These are phyloP conservation scores for Cerceris rybyensis DNA, from an alignment of 2,888 invertebrate genomes.

Conservation along the genomic window DNA sequence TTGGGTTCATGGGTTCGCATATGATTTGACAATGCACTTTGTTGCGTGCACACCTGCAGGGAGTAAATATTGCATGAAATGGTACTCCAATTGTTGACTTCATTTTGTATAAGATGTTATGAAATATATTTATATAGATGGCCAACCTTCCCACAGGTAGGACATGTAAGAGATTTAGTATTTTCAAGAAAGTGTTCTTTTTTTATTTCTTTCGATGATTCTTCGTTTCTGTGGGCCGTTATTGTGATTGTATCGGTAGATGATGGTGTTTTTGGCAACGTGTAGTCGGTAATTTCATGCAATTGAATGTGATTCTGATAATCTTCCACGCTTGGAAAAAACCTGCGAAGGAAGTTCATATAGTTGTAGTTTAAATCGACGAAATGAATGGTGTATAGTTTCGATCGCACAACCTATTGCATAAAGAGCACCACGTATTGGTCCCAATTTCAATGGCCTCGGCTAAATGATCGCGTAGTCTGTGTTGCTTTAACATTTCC, in stretches of 20 bases:
- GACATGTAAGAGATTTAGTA: slow-evolving; percentile 71
- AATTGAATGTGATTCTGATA: slow-evolving; percentile 71
- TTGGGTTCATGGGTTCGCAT: slow-evolving; percentile 78
- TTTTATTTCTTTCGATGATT: slow-evolving; percentile 58
- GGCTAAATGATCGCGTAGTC: slow-evolving; percentile 72
- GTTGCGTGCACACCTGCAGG: slow-evolving; percentile 74
- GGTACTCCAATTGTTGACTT: slow-evolving; percentile 3
- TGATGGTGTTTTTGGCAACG: slow-evolving; percentile 12
- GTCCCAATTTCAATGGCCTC: slow-evolving; percentile 62
- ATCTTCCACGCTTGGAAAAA: slow-evolving; percentile 68
- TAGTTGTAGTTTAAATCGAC: background rate
- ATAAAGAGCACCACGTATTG: slow-evolving; percentile 73
- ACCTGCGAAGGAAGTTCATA: slow-evolving; percentile 56
- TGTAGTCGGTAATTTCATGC: slow-evolving; percentile 56
- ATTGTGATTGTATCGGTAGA: slow-evolving; percentile 23
- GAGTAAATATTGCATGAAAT: background rate
- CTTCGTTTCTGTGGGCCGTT: slow-evolving; percentile 32
- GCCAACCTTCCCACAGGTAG: slow-evolving; percentile 76
- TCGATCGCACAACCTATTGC: slow-evolving; percentile 67
- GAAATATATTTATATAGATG: background rate
- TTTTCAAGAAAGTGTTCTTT: slow-evolving; percentile 66
- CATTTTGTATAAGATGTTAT: background rate
- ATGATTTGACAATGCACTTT: slow-evolving; percentile 77
- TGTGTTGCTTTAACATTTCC: slow-evolving; percentile 76
- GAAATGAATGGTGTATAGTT: background rate